Evolutionary conservation across 2,113 vertebrate genomes (phyloP).

Genomic region (Tinamus guttatus): DNA sequence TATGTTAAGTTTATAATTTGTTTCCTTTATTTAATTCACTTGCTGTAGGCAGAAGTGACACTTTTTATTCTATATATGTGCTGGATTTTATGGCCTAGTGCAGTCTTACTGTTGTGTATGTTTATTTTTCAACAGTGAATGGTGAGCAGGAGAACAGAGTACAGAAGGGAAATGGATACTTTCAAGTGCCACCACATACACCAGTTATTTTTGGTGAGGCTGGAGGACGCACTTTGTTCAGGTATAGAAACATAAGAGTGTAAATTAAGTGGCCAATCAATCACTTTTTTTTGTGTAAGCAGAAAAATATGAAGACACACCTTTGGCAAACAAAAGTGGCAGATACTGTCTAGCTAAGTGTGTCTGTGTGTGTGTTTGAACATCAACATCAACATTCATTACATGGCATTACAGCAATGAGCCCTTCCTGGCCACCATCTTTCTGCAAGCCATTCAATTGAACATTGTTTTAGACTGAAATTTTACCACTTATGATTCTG

Average conservation of each 20-base stretch:
- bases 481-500: background rate
- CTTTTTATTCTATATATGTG: background rate
- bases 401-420: background rate
- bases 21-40: background rate
- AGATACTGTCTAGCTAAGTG: background rate
- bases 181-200: conserved; percentile 98
- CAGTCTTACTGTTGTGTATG: background rate
- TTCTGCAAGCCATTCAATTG: background rate
- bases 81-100: background rate
- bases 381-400: background rate
- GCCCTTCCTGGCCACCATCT: background rate
- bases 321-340: background rate
- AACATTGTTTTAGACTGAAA: background rate
- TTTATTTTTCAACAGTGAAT: conserved; percentile 82
- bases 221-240: conserved; percentile 95
- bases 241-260: conserved; percentile 73
- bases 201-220: conserved; percentile 98
- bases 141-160: conserved; percentile 95
- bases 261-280: background rate
- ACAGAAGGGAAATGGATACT: conserved; percentile 98
- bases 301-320: background rate
- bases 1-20: background rate
- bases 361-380: background rate
- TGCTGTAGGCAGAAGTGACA: background rate
- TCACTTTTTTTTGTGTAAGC: background rate